Conservation (phyloP, 2,888 invertebrate genomes). For the Phanerotoma sp. region DNA sequence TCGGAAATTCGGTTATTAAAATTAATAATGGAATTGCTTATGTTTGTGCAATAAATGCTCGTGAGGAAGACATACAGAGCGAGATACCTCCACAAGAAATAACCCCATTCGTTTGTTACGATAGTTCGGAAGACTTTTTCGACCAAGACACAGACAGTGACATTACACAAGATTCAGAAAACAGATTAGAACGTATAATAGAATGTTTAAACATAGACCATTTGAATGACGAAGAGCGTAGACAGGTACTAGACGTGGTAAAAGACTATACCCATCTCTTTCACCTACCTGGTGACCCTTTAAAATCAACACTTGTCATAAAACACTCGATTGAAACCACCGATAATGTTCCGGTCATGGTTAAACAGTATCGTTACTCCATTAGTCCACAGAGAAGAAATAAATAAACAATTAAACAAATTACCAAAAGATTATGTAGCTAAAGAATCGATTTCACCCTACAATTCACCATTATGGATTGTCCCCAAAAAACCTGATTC, state of each 20-base stretch:
- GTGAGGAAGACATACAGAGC: conserved; percentile 4
- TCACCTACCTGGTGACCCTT: conserved; percentile 6
- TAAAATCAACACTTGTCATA: neutral
- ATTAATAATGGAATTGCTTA: conserved; percentile 8
- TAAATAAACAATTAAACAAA: neutral
- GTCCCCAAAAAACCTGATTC: no score
- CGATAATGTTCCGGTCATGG: neutral
- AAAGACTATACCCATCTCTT: neutral
- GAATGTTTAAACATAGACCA: neutral
- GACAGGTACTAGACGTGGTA: neutral
- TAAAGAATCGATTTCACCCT: neutral
- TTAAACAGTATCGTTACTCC: neutral
- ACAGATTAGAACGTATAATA: neutral
- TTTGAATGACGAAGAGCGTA: neutral
- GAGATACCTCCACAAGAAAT: conserved; percentile 5
- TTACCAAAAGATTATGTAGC: neutral
- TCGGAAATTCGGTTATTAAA: conserved; percentile 18
- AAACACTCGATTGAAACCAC: neutral
- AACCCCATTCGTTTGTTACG: neutral
- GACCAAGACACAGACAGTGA: neutral
- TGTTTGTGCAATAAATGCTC: conserved; percentile 19
- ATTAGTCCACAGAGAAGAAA: neutral
- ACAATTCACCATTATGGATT: no score
- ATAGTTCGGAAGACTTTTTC: conserved; percentile 6
- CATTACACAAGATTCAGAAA: neutral